phyloP scores from a whole-genome alignment of 2,797 vertebrate genomes.

The Telmatherina bonti region DNA sequence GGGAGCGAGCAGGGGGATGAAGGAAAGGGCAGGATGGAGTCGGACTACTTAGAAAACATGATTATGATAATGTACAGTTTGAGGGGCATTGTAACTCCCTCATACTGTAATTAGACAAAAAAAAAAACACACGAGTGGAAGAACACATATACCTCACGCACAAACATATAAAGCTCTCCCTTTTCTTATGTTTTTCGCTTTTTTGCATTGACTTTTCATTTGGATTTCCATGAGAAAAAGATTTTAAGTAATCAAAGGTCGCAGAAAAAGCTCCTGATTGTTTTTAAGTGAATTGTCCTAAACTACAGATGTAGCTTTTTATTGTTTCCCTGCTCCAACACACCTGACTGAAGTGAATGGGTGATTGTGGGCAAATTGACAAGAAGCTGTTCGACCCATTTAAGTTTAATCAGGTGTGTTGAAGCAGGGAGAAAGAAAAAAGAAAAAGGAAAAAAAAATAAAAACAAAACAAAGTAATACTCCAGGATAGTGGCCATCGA shows the following conservation, averaged over 20 bases:
- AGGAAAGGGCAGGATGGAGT: slow-evolving; percentile 38
- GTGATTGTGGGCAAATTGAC: too few species aligned
- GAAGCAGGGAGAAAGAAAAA: too few species aligned
- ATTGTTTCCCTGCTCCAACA: too few species aligned
- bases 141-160: slow-evolving; percentile 2
- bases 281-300: too few species aligned
- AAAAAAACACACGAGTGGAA: background rate
- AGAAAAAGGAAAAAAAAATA: too few species aligned
- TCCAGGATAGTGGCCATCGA: too few species aligned
- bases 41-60: slow-evolving; percentile 51
- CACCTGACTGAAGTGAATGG: too few species aligned
- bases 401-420: too few species aligned
- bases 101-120: slow-evolving; percentile 59
- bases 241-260: background rate
- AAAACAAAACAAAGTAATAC: too few species aligned
- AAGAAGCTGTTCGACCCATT: too few species aligned
- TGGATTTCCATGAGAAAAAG: background rate
- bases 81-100: slow-evolving; percentile 49
- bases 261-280: background rate
- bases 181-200: background rate
- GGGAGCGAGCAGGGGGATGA: slow-evolving; percentile 40
- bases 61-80: slow-evolving; percentile 68
- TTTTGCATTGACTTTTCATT: background rate
- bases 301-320: too few species aligned
- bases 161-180: background rate